A percentile compares a stretch with the other conserved stretches of the same genome.
These are phyloP conservation scores for Rhinichthys osculus DNA, from an alignment of 2,797 vertebrate genomes.

Conservation along the genomic window DNA sequence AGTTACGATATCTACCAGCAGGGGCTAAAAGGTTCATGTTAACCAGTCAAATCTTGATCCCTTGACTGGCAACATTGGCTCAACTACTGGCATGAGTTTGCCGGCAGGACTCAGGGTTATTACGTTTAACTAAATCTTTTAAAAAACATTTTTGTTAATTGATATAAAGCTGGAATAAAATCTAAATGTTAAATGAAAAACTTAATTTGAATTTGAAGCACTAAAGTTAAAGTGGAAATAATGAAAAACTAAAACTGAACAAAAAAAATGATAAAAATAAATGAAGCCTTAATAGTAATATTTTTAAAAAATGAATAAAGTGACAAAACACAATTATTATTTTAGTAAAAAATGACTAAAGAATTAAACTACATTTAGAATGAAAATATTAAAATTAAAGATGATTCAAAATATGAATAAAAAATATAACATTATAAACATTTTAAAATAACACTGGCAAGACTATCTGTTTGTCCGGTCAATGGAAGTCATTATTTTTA, in stretches of 20 bases:
- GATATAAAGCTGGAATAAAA: background rate
- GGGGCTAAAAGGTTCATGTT: background rate
- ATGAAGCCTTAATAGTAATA: background rate
- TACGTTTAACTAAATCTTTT: background rate
- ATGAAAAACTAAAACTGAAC: background rate
- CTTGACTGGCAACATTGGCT: background rate
- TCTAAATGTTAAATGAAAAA: background rate
- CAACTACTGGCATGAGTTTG: background rate
- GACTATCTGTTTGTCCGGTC: background rate
- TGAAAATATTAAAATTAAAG: background rate
- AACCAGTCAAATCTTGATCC: background rate
- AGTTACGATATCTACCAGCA: background rate
- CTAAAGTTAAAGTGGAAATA: background rate
- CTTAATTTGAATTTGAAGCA: background rate
- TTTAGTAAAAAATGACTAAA: background rate
- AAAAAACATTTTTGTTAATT: background rate
- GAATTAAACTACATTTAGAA: background rate
- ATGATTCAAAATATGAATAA: background rate
- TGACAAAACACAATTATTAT: background rate
- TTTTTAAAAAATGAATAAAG: no score
- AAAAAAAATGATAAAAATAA: background rate
- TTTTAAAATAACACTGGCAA: background rate
- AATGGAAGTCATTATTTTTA: background rate
- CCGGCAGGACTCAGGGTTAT: background rate
- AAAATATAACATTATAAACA: background rate